These are phyloP conservation scores for Muscina levida DNA, from an alignment of 2,888 invertebrate genomes.

Conservation along the genomic window DNA sequence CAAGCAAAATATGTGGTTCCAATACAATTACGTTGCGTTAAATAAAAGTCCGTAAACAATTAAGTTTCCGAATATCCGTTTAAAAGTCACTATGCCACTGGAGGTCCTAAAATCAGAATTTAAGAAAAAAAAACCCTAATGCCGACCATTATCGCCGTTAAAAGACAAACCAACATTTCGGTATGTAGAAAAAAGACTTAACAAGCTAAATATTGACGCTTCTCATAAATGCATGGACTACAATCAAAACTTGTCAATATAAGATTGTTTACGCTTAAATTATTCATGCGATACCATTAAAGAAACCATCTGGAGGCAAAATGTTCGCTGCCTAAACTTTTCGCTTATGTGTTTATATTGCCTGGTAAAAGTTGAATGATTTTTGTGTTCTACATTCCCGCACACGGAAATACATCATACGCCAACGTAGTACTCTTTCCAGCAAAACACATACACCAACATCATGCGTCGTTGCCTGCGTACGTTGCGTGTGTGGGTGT, in stretches of 20 bases:
- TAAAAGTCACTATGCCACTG: too few species aligned
- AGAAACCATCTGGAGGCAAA: background rate
- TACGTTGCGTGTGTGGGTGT: background rate
- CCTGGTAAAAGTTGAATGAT: slow-evolving; percentile 17
- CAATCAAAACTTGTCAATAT: background rate
- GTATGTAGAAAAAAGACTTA: too few species aligned
- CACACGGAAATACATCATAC: background rate
- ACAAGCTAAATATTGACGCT: background rate
- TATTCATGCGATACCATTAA: slow-evolving; percentile 13
- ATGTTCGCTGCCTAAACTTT: background rate
- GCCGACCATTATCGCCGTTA: too few species aligned
- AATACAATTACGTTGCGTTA: too few species aligned
- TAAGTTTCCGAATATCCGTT: too few species aligned
- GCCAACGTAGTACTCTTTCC: too few species aligned
- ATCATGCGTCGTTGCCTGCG: too few species aligned
- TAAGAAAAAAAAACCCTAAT: too few species aligned
- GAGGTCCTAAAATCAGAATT: too few species aligned
- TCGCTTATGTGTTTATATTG: slow-evolving; percentile 5
- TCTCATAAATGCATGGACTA: background rate
- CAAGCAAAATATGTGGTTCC: too few species aligned
- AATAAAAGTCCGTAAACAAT: too few species aligned
- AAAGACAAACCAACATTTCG: too few species aligned
- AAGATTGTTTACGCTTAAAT: background rate
- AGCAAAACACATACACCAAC: background rate
- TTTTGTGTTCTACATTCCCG: background rate